Evolutionary conservation across 23 tunicate species (phyloP), one percentile per base, ranked within the genome.

Genomic region (Diplosoma virens): DNA sequence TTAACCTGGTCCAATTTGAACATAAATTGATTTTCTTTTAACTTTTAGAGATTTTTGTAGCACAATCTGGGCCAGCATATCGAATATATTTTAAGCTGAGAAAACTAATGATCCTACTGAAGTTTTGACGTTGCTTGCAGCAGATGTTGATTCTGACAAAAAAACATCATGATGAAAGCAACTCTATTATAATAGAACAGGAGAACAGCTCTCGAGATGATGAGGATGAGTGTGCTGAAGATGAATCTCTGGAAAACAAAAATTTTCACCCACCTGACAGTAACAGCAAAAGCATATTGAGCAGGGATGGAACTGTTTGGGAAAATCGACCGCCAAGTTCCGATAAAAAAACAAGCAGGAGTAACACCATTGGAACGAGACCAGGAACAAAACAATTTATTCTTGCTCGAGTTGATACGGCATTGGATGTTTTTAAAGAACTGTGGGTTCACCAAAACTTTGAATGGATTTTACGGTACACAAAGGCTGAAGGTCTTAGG

Each of bases 301-400:
- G 61, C 61, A 72, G 78, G 36, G 78, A 72, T 27, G 78, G 33
- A 47, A 72, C 78, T 50, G 61, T 48, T 47, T 72, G 78, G 78
- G 78, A 72, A 47, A 72, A 25, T 47, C 36, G 35, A 28, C 34
- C 60, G 36, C 61, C 35, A 37, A 50, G 22, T 72, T 47, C 20
- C 59, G 33, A 27, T 47, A n/a, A 34, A 50, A 25, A 61, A 25
- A 25, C 21, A 50, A 29, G 60, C 34, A 72, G 33, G 25, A 18
- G 78, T 24, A 72, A 47, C 35, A 48, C 48, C 35, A 72, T 72
- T 72, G 17, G 78, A 24, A 48, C 78, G 5, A 72, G 25, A 72
- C 61, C 60, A 72, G 78, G 78, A 47, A 72, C 78, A 4, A 72
- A 48, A 27, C 78, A 50, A 9, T 25, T 48, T 50, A 72, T 72